Percentiles rank a stretch among this genome's conserved stretches.
These are phyloP conservation scores for Pseudochirops corinnae DNA, from an alignment of 2,797 vertebrate species.

Conservation along the genomic window DNA sequence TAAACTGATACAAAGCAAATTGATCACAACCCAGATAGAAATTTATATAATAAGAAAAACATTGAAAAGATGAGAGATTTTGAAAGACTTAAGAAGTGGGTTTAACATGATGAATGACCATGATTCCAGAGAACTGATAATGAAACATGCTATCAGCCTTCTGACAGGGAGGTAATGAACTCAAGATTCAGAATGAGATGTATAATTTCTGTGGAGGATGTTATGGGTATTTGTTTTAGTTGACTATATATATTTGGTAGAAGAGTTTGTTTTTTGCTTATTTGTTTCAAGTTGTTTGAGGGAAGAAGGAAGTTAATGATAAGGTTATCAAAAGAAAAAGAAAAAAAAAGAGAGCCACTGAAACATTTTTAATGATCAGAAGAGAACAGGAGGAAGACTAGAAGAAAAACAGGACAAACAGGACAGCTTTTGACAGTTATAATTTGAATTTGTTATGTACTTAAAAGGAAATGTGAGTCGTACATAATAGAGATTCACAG, in stretches of 20 bases:
- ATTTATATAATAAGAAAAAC: neutral
- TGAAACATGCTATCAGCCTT: neutral
- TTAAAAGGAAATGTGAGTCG: neutral
- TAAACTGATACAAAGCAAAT: neutral
- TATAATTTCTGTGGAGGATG: neutral
- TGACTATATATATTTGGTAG: neutral
- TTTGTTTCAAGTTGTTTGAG: neutral
- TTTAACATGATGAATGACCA: neutral
- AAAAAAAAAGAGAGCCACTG: neutral
- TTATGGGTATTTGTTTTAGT: neutral
- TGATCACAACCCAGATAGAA: neutral
- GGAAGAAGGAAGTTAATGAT: neutral
- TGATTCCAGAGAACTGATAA: neutral
- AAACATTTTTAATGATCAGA: neutral
- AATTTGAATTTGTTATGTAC: neutral
- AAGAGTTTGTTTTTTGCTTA: neutral
- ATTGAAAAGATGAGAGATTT: neutral
- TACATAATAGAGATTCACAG: neutral
- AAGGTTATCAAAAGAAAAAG: neutral
- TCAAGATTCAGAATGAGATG: neutral
- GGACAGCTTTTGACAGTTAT: neutral
- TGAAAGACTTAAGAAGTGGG: neutral
- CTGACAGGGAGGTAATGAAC: neutral
- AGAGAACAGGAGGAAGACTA: neutral
- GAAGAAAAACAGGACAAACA: neutral